Percentiles rank a stretch among this genome's conserved stretches.
Conservation (phyloP, 1,140 invertebrate species). For the Hylaeus anthracinus region DNA sequence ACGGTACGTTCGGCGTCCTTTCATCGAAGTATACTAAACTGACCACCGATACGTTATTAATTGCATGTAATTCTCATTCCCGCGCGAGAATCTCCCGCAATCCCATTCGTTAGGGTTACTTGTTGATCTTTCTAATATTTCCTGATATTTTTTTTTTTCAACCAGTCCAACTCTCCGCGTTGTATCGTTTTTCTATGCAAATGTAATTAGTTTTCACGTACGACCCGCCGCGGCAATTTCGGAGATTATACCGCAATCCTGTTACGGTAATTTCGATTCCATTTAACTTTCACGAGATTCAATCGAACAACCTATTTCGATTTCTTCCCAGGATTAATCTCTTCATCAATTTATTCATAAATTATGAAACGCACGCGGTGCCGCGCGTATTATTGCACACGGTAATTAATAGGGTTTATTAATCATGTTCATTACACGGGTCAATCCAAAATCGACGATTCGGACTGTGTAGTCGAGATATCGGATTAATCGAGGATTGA, state of each 20-base stretch:
- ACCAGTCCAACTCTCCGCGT: too few species aligned
- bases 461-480: background rate
- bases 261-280: conserved; percentile 37
- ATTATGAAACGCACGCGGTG: background rate
- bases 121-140: conserved; percentile 12
- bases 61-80: background rate
- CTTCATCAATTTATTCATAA: conserved; percentile 26
- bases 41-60: background rate
- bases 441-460: background rate
- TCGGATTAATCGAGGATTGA: background rate
- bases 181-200: conserved; percentile 12
- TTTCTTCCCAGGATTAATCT: conserved; percentile 25
- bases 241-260: conserved; percentile 27
- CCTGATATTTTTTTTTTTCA: background rate
- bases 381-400: background rate
- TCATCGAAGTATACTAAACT: background rate
- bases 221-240: conserved; percentile 10
- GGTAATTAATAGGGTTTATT: conserved; percentile 6
- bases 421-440: conserved; percentile 1
- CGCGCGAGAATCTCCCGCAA: background rate
- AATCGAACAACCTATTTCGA: conserved; percentile 23
- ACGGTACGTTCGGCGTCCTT: background rate
- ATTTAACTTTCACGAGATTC: conserved; percentile 36
- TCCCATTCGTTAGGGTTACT: background rate
- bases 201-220: conserved; percentile 35